Evolutionary conservation across 2,113 vertebrate species (phyloP).

Genomic region (Prinia subflava): DNA sequence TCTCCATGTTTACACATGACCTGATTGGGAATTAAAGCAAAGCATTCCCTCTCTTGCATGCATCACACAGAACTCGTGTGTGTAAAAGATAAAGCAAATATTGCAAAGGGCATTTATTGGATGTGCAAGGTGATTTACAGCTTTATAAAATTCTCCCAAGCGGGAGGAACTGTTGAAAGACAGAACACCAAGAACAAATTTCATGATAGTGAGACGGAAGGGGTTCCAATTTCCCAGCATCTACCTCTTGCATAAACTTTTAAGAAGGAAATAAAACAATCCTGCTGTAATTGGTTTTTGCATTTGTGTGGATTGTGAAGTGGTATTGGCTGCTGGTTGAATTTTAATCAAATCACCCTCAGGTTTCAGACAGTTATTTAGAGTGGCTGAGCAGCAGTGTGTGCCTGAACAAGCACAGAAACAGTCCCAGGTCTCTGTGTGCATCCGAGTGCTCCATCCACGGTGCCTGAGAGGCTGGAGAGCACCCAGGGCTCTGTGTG

Average conservation of each 20-base stretch:
- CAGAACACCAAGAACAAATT: background rate
- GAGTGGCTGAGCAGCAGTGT: background rate
- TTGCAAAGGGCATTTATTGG: background rate
- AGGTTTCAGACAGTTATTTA: background rate
- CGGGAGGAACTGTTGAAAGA: background rate
- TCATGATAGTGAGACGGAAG: background rate
- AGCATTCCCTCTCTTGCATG: background rate
- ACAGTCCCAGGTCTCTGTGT: rapidly evolving
- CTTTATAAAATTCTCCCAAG: background rate
- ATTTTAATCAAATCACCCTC: background rate
- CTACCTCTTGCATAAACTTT: background rate
- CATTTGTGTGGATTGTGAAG: background rate
- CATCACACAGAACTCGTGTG: background rate
- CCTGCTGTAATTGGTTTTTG: background rate
- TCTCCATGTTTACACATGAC: background rate
- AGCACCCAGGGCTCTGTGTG: too few species aligned
- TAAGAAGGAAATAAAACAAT: background rate
- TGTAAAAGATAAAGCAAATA: background rate
- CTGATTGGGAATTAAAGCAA: background rate
- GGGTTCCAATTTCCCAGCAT: background rate
- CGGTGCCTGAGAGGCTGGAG: rapidly evolving
- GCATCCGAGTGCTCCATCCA: background rate
- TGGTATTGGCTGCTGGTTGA: background rate
- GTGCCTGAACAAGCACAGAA: background rate
- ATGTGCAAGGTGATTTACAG: background rate